A percentile compares a stretch with the other conserved stretches of the same genome.
Conservation (phyloP, 2,888 invertebrate genomes). For the Homarus gammarus region DNA sequence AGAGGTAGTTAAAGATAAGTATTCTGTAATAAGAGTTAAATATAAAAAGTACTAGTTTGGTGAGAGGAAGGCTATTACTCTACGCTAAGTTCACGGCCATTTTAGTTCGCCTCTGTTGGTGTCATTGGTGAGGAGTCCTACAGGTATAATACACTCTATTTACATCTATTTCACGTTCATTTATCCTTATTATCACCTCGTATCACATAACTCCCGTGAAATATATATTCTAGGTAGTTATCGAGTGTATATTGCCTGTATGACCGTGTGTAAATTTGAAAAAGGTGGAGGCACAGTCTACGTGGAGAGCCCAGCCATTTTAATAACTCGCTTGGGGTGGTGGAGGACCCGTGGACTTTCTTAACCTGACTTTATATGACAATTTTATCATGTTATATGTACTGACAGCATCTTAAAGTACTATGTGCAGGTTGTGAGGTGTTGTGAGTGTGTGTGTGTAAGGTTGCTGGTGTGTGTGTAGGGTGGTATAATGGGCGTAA, state of each 20-base stretch:
- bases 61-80: conserved; percentile 19
- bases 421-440: too few relatives aligned
- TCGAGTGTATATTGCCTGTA: too few relatives aligned
- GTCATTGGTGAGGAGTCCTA: neutral
- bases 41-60: conserved; percentile 28
- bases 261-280: too few relatives aligned
- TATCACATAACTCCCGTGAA: too few relatives aligned
- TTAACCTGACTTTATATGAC: neutral
- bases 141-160: neutral
- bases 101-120: neutral
- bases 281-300: conserved; percentile 21
- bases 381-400: too few relatives aligned
- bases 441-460: too few relatives aligned
- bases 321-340: neutral
- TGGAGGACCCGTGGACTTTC: conserved; percentile 31
- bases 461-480: too few relatives aligned
- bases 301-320: conserved; percentile 51
- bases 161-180: neutral
- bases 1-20: too few relatives aligned
- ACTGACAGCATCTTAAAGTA: too few relatives aligned
- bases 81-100: conserved; percentile 60
- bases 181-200: neutral
- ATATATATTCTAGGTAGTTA: neutral
- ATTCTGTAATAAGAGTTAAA: too few relatives aligned
- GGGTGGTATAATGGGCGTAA: too few relatives aligned